A percentile compares a stretch with the other conserved stretches of the same genome.
phyloP scores from a whole-genome alignment of 2,888 invertebrate genomes.

The Crematogaster levior region DNA sequence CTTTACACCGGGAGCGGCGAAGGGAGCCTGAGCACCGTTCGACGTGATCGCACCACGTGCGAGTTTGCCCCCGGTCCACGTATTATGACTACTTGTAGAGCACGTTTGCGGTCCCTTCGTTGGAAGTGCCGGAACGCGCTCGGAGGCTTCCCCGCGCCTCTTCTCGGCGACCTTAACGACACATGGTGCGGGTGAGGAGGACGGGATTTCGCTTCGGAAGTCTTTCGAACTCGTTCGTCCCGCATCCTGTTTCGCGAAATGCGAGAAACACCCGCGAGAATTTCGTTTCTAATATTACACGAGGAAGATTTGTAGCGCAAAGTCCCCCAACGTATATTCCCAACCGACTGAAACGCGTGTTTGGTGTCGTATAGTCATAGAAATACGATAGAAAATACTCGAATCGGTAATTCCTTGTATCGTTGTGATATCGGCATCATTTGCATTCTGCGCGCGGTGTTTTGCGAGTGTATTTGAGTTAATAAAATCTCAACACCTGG shows the following conservation, averaged over 20 bases:
- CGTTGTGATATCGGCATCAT: constrained; percentile 43
- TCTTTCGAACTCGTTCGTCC: constrained; percentile 49
- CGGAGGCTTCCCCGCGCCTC: constrained; percentile 48
- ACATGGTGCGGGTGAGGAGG: constrained; percentile 56
- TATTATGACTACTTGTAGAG: constrained; percentile 79
- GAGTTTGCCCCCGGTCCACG: constrained; percentile 74
- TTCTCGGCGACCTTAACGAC: constrained; percentile 62
- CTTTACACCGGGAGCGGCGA: constrained; percentile 79
- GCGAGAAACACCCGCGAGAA: constrained; percentile 33
- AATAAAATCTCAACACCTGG: constrained; percentile 68
- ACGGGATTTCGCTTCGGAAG: constrained; percentile 6
- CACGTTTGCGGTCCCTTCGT: constrained; percentile 74
- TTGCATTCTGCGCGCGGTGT: constrained; percentile 55
- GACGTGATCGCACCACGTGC: constrained; percentile 82
- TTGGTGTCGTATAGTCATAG: not conserved
- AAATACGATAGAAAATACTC: not conserved
- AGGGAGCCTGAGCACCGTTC: constrained; percentile 51
- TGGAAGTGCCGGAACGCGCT: constrained; percentile 27
- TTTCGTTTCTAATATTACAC: not conserved
- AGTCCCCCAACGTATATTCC: not conserved
- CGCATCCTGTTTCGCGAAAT: constrained; percentile 46
- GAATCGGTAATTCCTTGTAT: not conserved
- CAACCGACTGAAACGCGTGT: not conserved
- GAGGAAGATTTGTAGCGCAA: constrained; percentile 30
- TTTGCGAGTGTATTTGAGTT: constrained; percentile 55